A percentile compares a stretch with the other conserved stretches of the same genome.
These are phyloP conservation scores for Haliclona indistincta DNA, from an alignment of 37 sponge, comb jelly and placozoan species.

Conservation along the genomic window DNA sequence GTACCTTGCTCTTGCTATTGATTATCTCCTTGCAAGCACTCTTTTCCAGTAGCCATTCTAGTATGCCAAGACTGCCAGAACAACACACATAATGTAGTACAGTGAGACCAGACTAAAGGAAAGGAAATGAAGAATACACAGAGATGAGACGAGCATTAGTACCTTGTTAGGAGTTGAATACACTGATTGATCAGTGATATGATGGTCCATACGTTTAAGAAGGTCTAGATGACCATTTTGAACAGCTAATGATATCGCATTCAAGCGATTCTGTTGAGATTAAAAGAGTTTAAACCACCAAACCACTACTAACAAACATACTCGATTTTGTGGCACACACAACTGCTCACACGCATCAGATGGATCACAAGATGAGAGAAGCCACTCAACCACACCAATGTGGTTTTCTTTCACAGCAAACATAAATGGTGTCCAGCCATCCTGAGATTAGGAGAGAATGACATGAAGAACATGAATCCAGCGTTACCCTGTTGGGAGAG, in stretches of 20 bases:
- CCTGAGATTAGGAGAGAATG: not conserved
- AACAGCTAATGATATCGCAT: no score
- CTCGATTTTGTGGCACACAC: not conserved
- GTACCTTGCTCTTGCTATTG: not conserved
- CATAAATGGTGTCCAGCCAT: conserved; percentile 41
- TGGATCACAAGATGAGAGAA: not conserved
- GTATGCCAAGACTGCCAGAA: not conserved
- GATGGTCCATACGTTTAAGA: no score
- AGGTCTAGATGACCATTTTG: no score
- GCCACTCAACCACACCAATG: not conserved
- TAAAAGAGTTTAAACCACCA: not conserved
- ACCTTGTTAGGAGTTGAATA: no score
- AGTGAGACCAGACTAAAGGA: conserved; percentile 19
- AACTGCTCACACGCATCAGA: not conserved
- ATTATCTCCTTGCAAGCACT: not conserved
- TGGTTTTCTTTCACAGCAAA: conserved; percentile 31
- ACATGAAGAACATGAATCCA: no score
- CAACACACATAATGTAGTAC: conserved; percentile 34
- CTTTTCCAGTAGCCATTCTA: conserved; percentile 27
- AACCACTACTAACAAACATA: not conserved
- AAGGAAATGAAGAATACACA: not conserved
- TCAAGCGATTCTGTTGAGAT: no score
- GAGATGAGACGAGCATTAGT: no score
- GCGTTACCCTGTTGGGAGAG: no score
- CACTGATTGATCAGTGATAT: no score